Evolutionary conservation across 1,140 invertebrate species (phyloP), one percentile per base, ranked within the genome.

Genomic region (Hestina assimilis): DNA sequence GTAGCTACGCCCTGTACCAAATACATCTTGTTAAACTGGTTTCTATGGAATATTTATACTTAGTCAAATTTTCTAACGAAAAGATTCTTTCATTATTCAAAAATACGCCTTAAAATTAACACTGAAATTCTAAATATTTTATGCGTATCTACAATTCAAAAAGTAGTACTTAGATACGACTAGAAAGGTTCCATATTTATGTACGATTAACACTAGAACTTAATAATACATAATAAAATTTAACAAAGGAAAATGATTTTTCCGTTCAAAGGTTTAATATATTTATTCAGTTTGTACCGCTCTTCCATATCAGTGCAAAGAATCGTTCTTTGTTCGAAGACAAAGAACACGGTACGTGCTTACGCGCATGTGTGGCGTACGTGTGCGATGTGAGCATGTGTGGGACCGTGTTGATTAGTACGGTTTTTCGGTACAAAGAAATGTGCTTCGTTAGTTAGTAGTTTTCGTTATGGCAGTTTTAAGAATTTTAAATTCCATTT

Each of bases 321-420:
- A 59, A 35, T 29, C 56, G 52, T 35, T 63, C 66, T 69, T 69
- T 69, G 66, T 69, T 62, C 63, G 23, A 41, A 62, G 59, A 69
- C 66, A 69, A 69, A 69, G 66, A 69, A 60, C 58, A 31, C 59
- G n/a, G 17, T 42, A 57, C 35, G 50, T 41, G 47, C 28, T n/a
- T n/a, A n/a, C n/a, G n/a, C n/a, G n/a, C n/a, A n/a, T n/a, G n/a
- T n/a, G 29, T 41, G n/a, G 55, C 48, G 46, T 53, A 48, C 38
- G 52, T 41, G 26, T 19, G 41, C 12, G 23, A 1, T 33, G 12
- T 6, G 47, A 15, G 29, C 9, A 11, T 50, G 31, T 50, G 42
- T 45, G 42, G 14, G 56, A 51, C 31, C 46, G 43, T 46, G 41
- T 53, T 59, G 46, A 59, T 59, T 63, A 59, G 46, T 43, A 54